Evolutionary conservation across 2,888 invertebrate species (phyloP).

Genomic region (Melanostoma scalare): DNA sequence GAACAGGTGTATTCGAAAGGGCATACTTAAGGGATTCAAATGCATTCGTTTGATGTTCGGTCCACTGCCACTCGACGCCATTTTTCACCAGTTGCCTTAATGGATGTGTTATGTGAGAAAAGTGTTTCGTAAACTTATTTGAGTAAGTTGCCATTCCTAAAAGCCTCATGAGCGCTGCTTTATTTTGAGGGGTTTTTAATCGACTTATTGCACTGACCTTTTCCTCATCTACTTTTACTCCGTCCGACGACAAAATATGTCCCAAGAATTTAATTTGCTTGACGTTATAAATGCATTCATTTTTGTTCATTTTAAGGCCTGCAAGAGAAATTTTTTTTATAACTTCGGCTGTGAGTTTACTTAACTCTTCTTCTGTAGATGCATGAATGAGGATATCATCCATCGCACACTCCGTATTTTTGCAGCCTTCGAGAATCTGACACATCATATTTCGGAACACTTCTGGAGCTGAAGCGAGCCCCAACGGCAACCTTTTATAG

Average conservation of each 20-base stretch:
- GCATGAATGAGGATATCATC: slow-evolving; percentile 20
- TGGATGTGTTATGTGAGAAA: slow-evolving; percentile 49
- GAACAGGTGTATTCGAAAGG: slow-evolving; percentile 8
- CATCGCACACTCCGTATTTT: slow-evolving; percentile 18
- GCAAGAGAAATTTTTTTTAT: slow-evolving; percentile 12
- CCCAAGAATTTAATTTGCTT: neutral
- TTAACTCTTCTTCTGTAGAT: neutral
- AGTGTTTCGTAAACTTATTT: slow-evolving; percentile 67
- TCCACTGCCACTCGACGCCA: slow-evolving; percentile 2
- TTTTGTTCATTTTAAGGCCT: slow-evolving; percentile 26
- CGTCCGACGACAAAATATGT: neutral
- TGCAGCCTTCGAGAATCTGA: slow-evolving; percentile 21
- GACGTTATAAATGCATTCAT: slow-evolving; percentile 21
- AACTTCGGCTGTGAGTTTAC: neutral
- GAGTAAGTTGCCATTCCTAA: slow-evolving; percentile 34
- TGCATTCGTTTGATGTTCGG: neutral
- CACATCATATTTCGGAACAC: slow-evolving; percentile 20
- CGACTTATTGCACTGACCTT: slow-evolving; percentile 26
- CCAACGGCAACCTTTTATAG: slow-evolving; percentile 13
- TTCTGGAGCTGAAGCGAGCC: slow-evolving; percentile 4
- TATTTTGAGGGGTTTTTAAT: slow-evolving; percentile 22
- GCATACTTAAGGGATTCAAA: neutral
- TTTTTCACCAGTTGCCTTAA: slow-evolving; percentile 12
- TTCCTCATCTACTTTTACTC: slow-evolving; percentile 16
- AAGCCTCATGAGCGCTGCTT: slow-evolving; percentile 10